Conservation (phyloP, 2,797 vertebrate species). For the Petrocephalus sullivani region DNA sequence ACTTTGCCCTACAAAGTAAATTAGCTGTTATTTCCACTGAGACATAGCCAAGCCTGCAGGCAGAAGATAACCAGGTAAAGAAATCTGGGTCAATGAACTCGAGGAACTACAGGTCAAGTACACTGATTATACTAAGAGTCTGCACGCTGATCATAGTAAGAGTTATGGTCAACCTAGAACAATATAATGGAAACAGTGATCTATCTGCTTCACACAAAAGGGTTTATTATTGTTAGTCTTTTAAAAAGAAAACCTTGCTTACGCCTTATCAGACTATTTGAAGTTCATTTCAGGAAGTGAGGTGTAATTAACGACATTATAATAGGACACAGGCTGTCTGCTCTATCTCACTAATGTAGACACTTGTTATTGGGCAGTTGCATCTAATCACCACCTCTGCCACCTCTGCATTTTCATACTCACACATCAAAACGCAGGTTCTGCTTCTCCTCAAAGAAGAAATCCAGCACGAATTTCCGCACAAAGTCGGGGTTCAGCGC, state of each 20-base stretch:
- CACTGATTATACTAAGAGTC: neutral
- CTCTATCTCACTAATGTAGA: neutral
- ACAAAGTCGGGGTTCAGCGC: constrained; percentile 86
- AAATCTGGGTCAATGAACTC: neutral
- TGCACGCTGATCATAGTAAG: neutral
- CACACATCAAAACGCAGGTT: constrained; percentile 87
- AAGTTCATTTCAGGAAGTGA: neutral
- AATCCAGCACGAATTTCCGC: constrained; percentile 86
- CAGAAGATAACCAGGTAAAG: neutral
- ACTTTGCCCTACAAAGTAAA: neutral
- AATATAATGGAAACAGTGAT: neutral
- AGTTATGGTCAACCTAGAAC: neutral
- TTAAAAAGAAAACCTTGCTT: neutral
- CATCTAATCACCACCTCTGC: neutral
- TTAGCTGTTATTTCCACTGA: neutral
- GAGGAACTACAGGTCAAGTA: neutral
- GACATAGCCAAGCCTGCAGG: neutral
- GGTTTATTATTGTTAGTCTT: neutral
- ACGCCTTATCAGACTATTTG: neutral
- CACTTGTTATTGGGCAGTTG: neutral
- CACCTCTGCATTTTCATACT: constrained; percentile 43
- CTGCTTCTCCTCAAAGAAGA: constrained; percentile 91
- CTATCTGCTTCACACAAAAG: neutral
- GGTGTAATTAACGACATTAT: neutral
- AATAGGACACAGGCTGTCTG: neutral